Evolutionary conservation across 2,888 invertebrate genomes (phyloP).

Genomic region (Tyria jacobaeae): DNA sequence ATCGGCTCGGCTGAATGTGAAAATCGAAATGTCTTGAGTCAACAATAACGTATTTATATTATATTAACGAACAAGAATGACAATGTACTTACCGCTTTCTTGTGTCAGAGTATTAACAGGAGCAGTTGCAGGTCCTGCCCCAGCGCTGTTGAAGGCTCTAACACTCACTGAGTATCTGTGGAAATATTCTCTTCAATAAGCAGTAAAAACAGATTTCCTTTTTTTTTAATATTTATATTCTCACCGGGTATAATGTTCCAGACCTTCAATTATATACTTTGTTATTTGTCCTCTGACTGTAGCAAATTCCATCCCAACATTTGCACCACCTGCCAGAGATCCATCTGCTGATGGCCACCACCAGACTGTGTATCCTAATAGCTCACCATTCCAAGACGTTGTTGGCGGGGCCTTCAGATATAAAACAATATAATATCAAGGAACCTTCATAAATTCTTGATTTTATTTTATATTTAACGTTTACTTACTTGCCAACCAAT

Average conservation of each 20-base stretch:
- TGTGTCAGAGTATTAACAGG: constrained; percentile 92
- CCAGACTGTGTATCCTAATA: constrained; percentile 92
- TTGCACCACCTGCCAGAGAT: constrained; percentile 69
- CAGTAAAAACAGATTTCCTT: neutral
- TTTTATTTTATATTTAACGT: neutral
- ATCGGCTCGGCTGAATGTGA: too few species aligned
- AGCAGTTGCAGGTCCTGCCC: constrained; percentile 92
- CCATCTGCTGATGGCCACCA: constrained; percentile 86
- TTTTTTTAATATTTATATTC: constrained; percentile 18
- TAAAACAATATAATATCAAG: neutral
- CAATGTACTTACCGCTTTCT: constrained; percentile 90
- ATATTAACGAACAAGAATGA: too few species aligned
- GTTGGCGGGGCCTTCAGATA: constrained; percentile 87
- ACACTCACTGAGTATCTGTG: constrained; percentile 92
- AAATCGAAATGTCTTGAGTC: too few species aligned
- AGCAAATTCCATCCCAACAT: constrained; percentile 85
- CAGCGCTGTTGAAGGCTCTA: constrained; percentile 94
- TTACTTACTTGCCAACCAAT: constrained; percentile 77
- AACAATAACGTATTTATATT: too few species aligned
- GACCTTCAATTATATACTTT: constrained; percentile 89
- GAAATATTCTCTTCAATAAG: constrained; percentile 19
- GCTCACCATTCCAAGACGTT: constrained; percentile 91
- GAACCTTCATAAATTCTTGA: neutral
- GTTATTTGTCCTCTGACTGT: constrained; percentile 91
- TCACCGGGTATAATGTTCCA: constrained; percentile 92